These are phyloP conservation scores for Hemithea aestivaria DNA, from an alignment of 2,888 invertebrate species.

Conservation along the genomic window DNA sequence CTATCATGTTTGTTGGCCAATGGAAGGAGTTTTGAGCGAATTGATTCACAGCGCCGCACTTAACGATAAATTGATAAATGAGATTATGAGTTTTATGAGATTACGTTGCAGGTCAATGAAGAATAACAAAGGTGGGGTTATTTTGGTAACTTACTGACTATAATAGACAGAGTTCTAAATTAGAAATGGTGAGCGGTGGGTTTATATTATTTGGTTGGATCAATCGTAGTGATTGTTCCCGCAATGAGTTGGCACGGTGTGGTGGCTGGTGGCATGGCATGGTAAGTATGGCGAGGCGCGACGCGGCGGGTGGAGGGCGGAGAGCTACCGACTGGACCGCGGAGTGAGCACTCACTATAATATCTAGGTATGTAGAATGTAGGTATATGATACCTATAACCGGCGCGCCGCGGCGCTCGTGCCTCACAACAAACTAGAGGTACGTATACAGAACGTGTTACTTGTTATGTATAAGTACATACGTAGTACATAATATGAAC, in stretches of 20 bases:
- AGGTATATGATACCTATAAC: conserved; percentile 38
- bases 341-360: conserved; percentile 68
- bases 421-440: conserved; percentile 71
- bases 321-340: conserved; percentile 57
- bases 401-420: conserved; percentile 70
- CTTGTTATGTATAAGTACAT: conserved; percentile 51
- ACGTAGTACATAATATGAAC: conserved; percentile 30
- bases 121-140: conserved; percentile 10
- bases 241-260: conserved; percentile 59
- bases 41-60: conserved; percentile 22
- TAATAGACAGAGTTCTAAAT: conserved; percentile 2
- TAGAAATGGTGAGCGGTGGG: neutral
- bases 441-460: conserved; percentile 67
- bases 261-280: too few species aligned
- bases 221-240: conserved; percentile 75
- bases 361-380: too few species aligned
- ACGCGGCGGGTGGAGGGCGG: conserved; percentile 66
- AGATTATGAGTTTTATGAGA: too few species aligned
- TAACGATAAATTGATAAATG: conserved; percentile 10
- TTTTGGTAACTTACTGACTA: conserved; percentile 9
- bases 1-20: conserved; percentile 59
- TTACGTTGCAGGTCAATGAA: conserved; percentile 10
- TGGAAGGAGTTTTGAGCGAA: conserved; percentile 50
- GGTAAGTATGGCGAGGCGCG: conserved; percentile 39
- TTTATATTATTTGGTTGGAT: conserved; percentile 52